These are phyloP conservation scores for Illadopsis cleaveri DNA, from an alignment of 2,113 vertebrate species.

Conservation along the genomic window DNA sequence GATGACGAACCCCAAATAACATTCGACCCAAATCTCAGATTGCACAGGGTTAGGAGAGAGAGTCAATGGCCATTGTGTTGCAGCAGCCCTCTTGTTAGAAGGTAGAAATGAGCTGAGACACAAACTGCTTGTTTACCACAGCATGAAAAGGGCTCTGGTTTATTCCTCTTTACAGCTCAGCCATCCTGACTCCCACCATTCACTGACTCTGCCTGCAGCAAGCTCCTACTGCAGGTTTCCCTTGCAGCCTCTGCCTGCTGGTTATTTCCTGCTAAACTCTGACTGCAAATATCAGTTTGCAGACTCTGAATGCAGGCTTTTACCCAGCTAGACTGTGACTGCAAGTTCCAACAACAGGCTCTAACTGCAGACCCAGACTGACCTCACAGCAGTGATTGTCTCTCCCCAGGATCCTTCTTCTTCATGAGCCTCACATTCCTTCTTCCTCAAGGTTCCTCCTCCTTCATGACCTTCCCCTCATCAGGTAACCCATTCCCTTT, in stretches of 20 bases:
- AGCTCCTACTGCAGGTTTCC: not conserved
- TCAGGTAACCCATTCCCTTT: not conserved
- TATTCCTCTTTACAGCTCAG: not conserved
- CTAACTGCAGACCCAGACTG: not conserved
- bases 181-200: not conserved
- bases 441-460: not conserved
- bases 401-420: not conserved
- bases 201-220: not conserved
- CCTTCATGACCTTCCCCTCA: no score
- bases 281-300: not conserved
- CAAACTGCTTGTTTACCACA: not conserved
- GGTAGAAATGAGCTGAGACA: not conserved
- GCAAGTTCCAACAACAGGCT: not conserved
- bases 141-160: not conserved
- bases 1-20: not conserved
- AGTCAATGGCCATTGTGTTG: not conserved
- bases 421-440: not conserved
- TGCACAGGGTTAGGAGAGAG: rapidly evolving
- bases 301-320: not conserved
- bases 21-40: not conserved
- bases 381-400: not conserved
- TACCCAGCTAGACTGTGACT: not conserved
- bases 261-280: not conserved
- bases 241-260: not conserved
- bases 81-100: not conserved